Conservation (phyloP, 30 jellyfish, hydroid and myxozoan genomes). For the Sanderia malayensis region DNA sequence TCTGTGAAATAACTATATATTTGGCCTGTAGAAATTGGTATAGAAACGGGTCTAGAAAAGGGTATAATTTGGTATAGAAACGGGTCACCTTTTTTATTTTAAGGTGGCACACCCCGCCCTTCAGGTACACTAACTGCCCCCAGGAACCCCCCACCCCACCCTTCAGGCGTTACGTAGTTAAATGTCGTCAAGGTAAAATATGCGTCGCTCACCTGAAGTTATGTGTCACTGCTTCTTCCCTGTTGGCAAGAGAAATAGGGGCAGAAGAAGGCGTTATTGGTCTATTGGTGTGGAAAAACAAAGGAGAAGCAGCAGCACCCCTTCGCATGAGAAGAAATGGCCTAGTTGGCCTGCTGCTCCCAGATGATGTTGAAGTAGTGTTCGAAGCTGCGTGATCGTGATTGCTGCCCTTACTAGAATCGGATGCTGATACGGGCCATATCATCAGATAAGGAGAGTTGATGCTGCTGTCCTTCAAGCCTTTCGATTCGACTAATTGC, state of each 20-base stretch:
- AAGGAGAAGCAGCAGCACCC: slow-evolving; percentile 17
- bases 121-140: too few relatives aligned
- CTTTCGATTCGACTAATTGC: slow-evolving; percentile 9
- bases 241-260: slow-evolving; percentile 2
- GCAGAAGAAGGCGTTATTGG: slow-evolving; percentile 19
- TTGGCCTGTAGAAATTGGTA: too few relatives aligned
- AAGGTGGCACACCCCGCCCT: too few relatives aligned
- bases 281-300: slow-evolving; percentile 4
- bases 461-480: slow-evolving; percentile 17
- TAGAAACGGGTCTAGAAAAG: too few relatives aligned
- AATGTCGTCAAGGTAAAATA: not conserved
- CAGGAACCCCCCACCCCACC: too few relatives aligned
- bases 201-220: slow-evolving; percentile 4
- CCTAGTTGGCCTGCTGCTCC: slow-evolving; percentile 12
- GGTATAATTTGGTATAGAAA: too few relatives aligned
- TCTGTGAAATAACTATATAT: too few relatives aligned
- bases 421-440: slow-evolving; percentile 1
- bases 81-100: too few relatives aligned
- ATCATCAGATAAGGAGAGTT: slow-evolving; percentile 3
- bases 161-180: too few relatives aligned
- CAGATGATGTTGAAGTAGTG: slow-evolving; percentile 2
- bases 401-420: not conserved
- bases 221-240: slow-evolving; percentile 5
- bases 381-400: slow-evolving; percentile 5
- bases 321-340: slow-evolving; percentile 16